These are phyloP conservation scores for Drosophila robusta DNA, from an alignment of 2,888 invertebrate genomes.

Conservation along the genomic window DNA sequence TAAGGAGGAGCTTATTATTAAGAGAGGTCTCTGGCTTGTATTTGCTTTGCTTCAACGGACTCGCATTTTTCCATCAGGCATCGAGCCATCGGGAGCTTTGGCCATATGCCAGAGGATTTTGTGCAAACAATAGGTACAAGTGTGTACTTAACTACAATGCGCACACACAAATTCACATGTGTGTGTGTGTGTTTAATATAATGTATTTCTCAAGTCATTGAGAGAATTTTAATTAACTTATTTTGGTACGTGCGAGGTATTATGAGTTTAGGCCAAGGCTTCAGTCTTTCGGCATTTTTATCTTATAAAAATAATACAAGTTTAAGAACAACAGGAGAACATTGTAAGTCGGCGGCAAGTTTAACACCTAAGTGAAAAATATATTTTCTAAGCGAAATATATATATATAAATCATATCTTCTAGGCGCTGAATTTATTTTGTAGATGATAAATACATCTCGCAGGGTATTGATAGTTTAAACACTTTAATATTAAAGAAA, in stretches of 20 bases:
- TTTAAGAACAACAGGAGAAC: background rate
- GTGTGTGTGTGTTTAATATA: constrained; percentile 16
- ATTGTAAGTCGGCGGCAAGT: too few species aligned
- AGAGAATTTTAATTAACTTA: constrained; percentile 78
- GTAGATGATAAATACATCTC: too few species aligned
- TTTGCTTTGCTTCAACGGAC: constrained; percentile 55
- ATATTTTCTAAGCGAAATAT: too few species aligned
- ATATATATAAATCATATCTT: too few species aligned
- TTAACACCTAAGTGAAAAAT: too few species aligned
- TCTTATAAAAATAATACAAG: background rate
- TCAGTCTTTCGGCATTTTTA: too few species aligned
- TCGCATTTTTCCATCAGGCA: constrained; percentile 38
- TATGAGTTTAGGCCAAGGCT: constrained; percentile 1
- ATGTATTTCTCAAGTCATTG: constrained; percentile 56
- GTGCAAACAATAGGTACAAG: constrained; percentile 61
- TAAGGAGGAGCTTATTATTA: constrained; percentile 67
- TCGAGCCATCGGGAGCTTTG: constrained; percentile 24
- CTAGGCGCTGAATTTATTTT: too few species aligned
- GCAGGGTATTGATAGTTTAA: too few species aligned
- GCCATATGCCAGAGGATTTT: constrained; percentile 58
- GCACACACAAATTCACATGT: constrained; percentile 4
- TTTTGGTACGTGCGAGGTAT: constrained; percentile 42
- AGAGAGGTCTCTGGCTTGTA: constrained; percentile 42
- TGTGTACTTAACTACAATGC: constrained; percentile 45
- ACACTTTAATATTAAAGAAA: too few species aligned